Conservation (phyloP, 2,797 vertebrate genomes). For the Anas acuta region DNA sequence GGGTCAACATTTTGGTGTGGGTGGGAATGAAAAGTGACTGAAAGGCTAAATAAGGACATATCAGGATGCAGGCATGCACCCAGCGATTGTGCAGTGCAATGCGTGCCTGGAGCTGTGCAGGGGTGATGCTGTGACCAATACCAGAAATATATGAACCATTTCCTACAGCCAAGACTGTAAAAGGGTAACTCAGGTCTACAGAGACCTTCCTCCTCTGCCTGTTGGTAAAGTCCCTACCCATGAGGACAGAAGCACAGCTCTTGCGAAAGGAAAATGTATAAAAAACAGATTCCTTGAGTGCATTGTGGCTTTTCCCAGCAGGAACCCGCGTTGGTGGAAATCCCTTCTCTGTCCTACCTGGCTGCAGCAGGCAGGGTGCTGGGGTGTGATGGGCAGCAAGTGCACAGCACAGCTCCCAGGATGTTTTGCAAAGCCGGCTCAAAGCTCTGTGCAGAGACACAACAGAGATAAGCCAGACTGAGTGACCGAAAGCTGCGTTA, state of each 20-base stretch:
- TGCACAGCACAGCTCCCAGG: neutral
- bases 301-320: neutral
- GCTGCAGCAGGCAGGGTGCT: neutral
- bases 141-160: neutral
- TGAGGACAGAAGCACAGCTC: neutral
- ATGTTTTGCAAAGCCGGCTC: neutral
- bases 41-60: neutral
- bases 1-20: neutral
- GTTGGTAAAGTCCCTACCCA: neutral
- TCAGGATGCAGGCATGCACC: neutral
- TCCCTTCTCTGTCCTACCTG: neutral
- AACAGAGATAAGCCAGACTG: slow-evolving; percentile 44
- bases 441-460: neutral
- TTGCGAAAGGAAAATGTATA: neutral
- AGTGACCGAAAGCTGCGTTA: rapidly evolving
- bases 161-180: neutral
- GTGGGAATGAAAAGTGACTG: neutral
- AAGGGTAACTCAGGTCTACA: neutral
- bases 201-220: neutral
- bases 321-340: rapidly evolving
- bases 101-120: neutral
- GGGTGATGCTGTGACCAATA: rapidly evolving
- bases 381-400: neutral
- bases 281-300: neutral
- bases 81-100: too few relatives aligned